These are phyloP conservation scores for Pachymerium ferrugineum DNA, from an alignment of 2,888 invertebrate species.

Conservation along the genomic window DNA sequence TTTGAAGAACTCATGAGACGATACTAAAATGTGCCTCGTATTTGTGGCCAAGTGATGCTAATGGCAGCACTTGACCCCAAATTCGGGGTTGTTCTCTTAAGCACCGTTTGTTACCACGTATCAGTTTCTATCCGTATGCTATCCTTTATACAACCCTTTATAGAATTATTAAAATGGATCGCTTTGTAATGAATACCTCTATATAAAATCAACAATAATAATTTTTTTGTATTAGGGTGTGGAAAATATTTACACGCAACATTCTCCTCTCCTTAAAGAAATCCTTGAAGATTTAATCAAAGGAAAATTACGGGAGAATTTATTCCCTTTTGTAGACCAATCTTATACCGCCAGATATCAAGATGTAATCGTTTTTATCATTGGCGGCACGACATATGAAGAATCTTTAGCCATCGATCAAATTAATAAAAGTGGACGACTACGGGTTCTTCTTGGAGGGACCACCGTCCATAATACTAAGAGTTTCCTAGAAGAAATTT, in stretches of 20 bases:
- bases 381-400: slow-evolving; percentile 95
- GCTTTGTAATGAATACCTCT: too few relatives aligned
- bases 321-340: background rate
- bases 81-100: too few relatives aligned
- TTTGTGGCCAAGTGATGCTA: too few relatives aligned
- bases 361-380: slow-evolving; percentile 91
- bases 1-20: too few relatives aligned
- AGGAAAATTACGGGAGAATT: slow-evolving; percentile 74
- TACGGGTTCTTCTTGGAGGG: slow-evolving; percentile 80
- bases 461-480: slow-evolving; percentile 81
- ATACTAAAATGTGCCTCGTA: too few relatives aligned
- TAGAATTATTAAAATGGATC: too few relatives aligned
- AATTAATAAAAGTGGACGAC: slow-evolving; percentile 67
- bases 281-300: slow-evolving; percentile 84
- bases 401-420: slow-evolving; percentile 81
- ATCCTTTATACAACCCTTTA: too few relatives aligned
- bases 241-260: slow-evolving; percentile 98
- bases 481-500: slow-evolving; percentile 19
- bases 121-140: too few relatives aligned
- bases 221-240: slow-evolving; percentile 64
- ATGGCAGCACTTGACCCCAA: too few relatives aligned
- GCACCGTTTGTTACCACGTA: too few relatives aligned
- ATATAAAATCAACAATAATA: background rate
- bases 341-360: slow-evolving; percentile 49
- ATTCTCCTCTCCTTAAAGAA: slow-evolving; percentile 84